A percentile compares a stretch with the other conserved stretches of the same genome.
These are phyloP conservation scores for Chrysolina americana DNA, from an alignment of 2,888 invertebrate genomes.

Conservation along the genomic window DNA sequence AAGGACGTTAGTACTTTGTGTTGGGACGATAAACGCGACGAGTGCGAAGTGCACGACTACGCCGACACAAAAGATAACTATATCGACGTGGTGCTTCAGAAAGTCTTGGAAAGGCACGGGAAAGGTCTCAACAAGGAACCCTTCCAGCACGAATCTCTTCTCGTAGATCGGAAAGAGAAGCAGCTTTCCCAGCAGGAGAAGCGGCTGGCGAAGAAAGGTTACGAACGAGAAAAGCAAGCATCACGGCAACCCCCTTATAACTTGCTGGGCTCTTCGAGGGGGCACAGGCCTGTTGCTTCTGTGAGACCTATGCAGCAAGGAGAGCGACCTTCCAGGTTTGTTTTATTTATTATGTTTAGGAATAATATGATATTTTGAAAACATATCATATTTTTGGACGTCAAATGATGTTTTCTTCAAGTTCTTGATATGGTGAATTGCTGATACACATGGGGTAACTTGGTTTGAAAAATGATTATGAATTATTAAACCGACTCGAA, in stretches of 20 bases:
- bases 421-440: too few species aligned
- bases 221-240: slow-evolving; percentile 94
- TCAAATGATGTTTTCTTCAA: too few species aligned
- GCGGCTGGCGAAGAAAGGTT: slow-evolving; percentile 90
- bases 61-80: slow-evolving; percentile 81
- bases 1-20: slow-evolving; percentile 92
- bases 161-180: slow-evolving; percentile 95
- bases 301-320: slow-evolving; percentile 85
- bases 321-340: slow-evolving; percentile 56
- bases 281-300: slow-evolving; percentile 72
- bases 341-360: not conserved
- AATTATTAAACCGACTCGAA: too few species aligned
- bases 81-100: slow-evolving; percentile 86
- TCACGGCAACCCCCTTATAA: slow-evolving; percentile 64
- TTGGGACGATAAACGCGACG: slow-evolving; percentile 92
- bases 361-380: too few species aligned
- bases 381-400: too few species aligned
- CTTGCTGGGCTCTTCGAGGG: slow-evolving; percentile 57
- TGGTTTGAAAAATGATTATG: too few species aligned
- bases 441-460: too few species aligned
- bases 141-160: slow-evolving; percentile 94
- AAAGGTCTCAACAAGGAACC: slow-evolving; percentile 84
- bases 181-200: slow-evolving; percentile 95
- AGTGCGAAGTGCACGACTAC: slow-evolving; percentile 84
- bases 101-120: slow-evolving; percentile 77